Conservation (phyloP, 2,888 invertebrate species). For the Pammene fasciana region DNA sequence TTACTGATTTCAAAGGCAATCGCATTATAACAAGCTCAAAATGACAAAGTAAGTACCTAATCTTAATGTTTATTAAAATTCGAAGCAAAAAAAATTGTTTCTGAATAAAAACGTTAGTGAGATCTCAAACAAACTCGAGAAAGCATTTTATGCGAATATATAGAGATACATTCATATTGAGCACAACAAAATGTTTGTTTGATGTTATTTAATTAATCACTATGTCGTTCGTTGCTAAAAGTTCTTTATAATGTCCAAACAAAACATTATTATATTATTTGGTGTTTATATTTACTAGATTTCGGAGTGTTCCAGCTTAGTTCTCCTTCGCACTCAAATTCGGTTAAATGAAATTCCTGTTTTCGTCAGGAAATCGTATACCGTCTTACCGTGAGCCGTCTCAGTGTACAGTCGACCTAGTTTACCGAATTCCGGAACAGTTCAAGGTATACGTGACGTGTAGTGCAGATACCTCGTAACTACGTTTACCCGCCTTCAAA, state of each 20-base stretch:
- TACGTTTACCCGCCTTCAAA: not conserved
- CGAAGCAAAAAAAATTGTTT: too few relatives aligned
- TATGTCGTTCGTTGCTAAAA: not conserved
- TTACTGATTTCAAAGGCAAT: too few relatives aligned
- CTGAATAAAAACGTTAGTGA: not conserved
- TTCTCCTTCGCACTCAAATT: not conserved
- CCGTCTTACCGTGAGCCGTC: constrained; percentile 11
- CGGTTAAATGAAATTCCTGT: constrained; percentile 8
- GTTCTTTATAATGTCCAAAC: not conserved
- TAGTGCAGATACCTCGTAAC: constrained; percentile 4
- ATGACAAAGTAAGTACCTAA: too few relatives aligned
- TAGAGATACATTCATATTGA: not conserved
- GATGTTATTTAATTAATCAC: constrained; percentile 4
- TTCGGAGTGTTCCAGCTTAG: not conserved
- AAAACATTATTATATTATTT: not conserved
- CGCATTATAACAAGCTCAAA: too few relatives aligned
- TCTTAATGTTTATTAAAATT: too few relatives aligned
- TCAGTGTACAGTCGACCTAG: constrained; percentile 17
- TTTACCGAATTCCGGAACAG: constrained; percentile 21
- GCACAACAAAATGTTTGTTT: constrained; percentile 1
- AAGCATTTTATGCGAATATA: too few relatives aligned
- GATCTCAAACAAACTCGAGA: not conserved
- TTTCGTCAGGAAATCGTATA: constrained; percentile 4
- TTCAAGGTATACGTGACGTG: not conserved
- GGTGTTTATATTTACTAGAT: too few relatives aligned